Percentiles rank a stretch among this genome's conserved stretches.
phyloP scores from a whole-genome alignment of 1,140 invertebrate species.

The Calephelis virginiensis region DNA sequence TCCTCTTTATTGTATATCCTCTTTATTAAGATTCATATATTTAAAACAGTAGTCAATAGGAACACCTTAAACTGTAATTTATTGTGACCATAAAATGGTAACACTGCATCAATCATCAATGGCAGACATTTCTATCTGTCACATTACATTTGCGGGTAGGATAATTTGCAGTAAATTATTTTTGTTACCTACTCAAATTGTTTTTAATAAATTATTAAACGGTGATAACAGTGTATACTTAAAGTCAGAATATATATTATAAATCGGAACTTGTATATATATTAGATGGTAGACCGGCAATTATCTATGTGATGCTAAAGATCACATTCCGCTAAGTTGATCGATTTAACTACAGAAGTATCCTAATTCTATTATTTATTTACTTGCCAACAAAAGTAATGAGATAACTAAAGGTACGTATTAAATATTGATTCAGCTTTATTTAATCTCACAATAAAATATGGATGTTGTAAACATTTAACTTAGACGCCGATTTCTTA shows the following conservation, averaged over 20 bases:
- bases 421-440: neutral
- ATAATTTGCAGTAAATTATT: neutral
- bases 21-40: too few species aligned
- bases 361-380: conserved; percentile 49
- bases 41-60: too few species aligned
- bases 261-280: neutral
- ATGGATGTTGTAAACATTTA: conserved; percentile 3
- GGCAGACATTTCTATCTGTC: conserved; percentile 3
- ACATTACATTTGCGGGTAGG: neutral
- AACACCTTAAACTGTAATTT: too few species aligned
- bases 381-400: conserved; percentile 61
- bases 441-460: neutral
- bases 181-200: neutral
- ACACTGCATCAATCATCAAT: neutral
- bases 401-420: conserved; percentile 59
- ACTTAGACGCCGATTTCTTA: neutral
- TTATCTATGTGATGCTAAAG: conserved; percentile 7
- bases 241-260: neutral
- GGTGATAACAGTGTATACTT: neutral
- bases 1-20: too few species aligned
- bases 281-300: neutral
- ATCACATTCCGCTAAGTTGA: conserved; percentile 32
- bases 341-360: conserved; percentile 66
- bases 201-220: conserved; percentile 6
- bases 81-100: too few species aligned